Base-by-base conservation (phyloP, 2,113 vertebrate species). In the Xenopus laevis region DNA sequence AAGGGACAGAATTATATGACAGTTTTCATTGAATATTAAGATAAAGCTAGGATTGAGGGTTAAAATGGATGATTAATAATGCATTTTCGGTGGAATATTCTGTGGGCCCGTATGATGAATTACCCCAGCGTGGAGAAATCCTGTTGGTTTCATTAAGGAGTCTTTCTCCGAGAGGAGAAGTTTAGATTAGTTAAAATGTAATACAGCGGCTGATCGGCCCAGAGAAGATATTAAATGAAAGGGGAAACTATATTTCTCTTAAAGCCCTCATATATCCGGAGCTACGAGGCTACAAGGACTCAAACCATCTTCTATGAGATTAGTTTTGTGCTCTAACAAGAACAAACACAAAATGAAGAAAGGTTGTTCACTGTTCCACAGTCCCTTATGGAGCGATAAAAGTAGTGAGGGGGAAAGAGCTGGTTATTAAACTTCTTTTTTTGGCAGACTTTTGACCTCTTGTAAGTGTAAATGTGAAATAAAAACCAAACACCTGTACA, bases 161-260 rank as follows among this genome's bases (percentile, higher is more conserved):
- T 33, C 61, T 45, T 45, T 44, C 7, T 44, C 33, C 15, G 9
- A 65, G 17, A 67, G 44, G 59, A 70, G 66, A 70, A 50, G 11
- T 47, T 45, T 77, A 59, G 74, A 77, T 77, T 77, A 70, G 27
- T 60, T 10, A 27, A 77, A 69, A 50, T 57, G 67, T 77, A 64
- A 64, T 70, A 77, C 64, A 70, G 55, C 18, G 40, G 68, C 50
- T 70, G 68, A 76, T 68, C 73, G 63, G 58, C 57, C 73, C 18
- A 16, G 60, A 75, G 65, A 75, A 53, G 73, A 68, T 69, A 69
- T 68, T 75, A 75, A 62, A 75, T 75, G 73, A 62, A 62, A 62
- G 8, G 55, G 21, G 46, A 70, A 69, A 65, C 66, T 18, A 45
- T 15, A 46, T 77, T 70, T 57, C 67, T 63, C 15, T 57, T 77